Conservation (phyloP, 1,140 invertebrate genomes). For the Drosophila melanogaster region Release_6_plus_ISO1_MT NC_004354.4:18331501-18332000, state of each 20-base stretch:
- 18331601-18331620: constrained; percentile 16
- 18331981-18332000: not conserved
- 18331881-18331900: constrained; percentile 1
- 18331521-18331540: constrained; percentile 59
- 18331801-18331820: not conserved
- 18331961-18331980: too few species aligned
- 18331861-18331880: not conserved
- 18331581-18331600: not conserved
- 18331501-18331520: constrained; percentile 36
- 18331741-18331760: constrained; percentile 70
- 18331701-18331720: constrained; percentile 73
- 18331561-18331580: not conserved
- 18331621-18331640: constrained; percentile 12
- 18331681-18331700: constrained; percentile 70
- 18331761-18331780: constrained; percentile 44
- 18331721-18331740: constrained; percentile 69
- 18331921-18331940: constrained; percentile 2
- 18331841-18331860: constrained; percentile 13
- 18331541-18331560: constrained; percentile 25
- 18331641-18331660: constrained; percentile 11
- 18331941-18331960: not conserved
- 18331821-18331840: constrained; percentile 22
- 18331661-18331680: constrained; percentile 22
- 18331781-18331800: not conserved
- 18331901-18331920: not conserved